Percentiles rank a stretch among this genome's conserved stretches.
These are phyloP conservation scores for Adelognathus sp. DNA, from an alignment of 2,888 invertebrate genomes.

Conservation along the genomic window DNA sequence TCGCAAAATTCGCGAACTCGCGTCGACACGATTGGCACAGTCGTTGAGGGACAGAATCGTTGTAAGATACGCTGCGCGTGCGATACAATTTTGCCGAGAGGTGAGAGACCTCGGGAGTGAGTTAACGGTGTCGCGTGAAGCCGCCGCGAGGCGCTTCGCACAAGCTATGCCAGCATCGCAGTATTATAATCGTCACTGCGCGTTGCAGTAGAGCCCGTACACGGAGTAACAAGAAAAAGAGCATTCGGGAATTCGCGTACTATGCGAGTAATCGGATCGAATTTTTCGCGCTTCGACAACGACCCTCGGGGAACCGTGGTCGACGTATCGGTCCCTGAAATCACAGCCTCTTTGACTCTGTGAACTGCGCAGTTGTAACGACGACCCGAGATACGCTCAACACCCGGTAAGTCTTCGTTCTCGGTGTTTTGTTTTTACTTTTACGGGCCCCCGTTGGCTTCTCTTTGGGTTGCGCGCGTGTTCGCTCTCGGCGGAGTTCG, in stretches of 20 bases:
- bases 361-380: constrained; percentile 79
- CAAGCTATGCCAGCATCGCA: constrained; percentile 10
- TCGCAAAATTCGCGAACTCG: too few relatives aligned
- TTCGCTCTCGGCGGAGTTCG: constrained; percentile 8
- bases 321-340: constrained; percentile 71
- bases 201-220: background rate
- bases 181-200: constrained; percentile 1
- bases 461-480: constrained; percentile 1
- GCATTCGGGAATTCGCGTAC: background rate
- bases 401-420: constrained; percentile 74
- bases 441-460: background rate
- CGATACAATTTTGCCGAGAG: background rate
- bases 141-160: constrained; percentile 13
- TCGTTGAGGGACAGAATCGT: too few relatives aligned
- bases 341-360: constrained; percentile 66
- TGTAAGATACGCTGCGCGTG: constrained; percentile 4
- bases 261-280: constrained; percentile 9
- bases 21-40: too few relatives aligned
- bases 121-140: background rate
- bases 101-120: background rate
- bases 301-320: constrained; percentile 66
- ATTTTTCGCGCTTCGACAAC: constrained; percentile 4
- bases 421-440: constrained; percentile 43
- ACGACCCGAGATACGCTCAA: constrained; percentile 73
- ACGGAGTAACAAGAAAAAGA: background rate